Base-by-base conservation (phyloP, 2,797 vertebrate genomes). In the Melanotaenia maccullochi region DNA sequence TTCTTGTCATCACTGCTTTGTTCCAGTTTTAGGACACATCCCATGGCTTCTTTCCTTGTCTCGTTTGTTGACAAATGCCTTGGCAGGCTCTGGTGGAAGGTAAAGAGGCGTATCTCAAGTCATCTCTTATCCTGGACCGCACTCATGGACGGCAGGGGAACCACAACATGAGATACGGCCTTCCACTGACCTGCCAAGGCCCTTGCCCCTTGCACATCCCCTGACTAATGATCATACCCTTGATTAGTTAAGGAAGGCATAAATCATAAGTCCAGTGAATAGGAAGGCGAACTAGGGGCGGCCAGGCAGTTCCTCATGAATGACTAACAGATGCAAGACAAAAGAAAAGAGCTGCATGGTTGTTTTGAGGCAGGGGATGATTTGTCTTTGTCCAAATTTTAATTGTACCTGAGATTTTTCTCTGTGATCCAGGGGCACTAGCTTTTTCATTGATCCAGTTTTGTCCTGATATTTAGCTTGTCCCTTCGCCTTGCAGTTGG, bases 181-280 rank as follows among this genome's bases (percentile, higher is more conserved):
- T 71, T 86, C 73, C 81, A 30, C 81, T 85, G 82, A 85, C 86
- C 88, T 87, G 78, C 76, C 85, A 82, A 70, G 73, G 70, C 80
- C 60, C 80, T 68, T 64, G 74, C 82, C 83, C 54, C 63, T 62
- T 61, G 65, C 76, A 64, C 81, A 67, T 81, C 75, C 68, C 79
- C 76, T 91, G 90, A 92, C 83, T 87, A 92, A 93, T 92, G 90
- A 90, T 82, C 78, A 47, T 73, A 76, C 66, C 87, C 86, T 86
- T 91, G 90, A 92, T 93, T 92, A 87, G 82, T 89, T 89, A 86
- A 90, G 88, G 85, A 91, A 89, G 78, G 82, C 79, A 93, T 92
- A 87, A 91, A 93, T 91, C 90, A 91, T 85, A 85, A 81, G 68
- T 42, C 71, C 75, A 70, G 64, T 36, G 78, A 65, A 80, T 73